Conservation (phyloP, 2,888 invertebrate species). For the Mystacides longicornis region DNA sequence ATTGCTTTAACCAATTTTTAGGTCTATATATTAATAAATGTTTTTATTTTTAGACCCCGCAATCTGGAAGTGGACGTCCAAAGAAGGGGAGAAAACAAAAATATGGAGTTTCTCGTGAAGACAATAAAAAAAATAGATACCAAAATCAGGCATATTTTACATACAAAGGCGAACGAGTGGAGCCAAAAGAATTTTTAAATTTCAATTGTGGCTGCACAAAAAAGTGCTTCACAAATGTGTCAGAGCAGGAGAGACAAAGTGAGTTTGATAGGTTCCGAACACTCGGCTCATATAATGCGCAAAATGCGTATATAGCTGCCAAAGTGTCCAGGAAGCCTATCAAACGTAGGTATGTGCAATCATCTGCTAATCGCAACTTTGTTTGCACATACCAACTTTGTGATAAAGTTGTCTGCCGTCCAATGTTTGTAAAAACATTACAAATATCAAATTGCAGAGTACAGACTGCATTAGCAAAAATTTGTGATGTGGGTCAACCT, state of each 20-base stretch:
- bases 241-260: neutral
- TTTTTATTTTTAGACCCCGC: neutral
- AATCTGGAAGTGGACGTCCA: neutral
- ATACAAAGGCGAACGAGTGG: neutral
- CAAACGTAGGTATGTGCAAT: neutral
- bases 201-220: neutral
- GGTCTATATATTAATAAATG: neutral
- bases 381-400: neutral
- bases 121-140: neutral
- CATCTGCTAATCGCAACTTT: neutral
- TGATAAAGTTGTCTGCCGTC: neutral
- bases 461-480: neutral
- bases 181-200: neutral
- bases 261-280: neutral
- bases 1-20: neutral
- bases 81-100: neutral
- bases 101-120: neutral
- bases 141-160: neutral
- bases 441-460: slow-evolving; percentile 3
- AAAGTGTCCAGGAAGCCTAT: neutral
- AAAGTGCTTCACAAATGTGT: neutral
- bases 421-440: neutral
- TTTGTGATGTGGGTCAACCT: neutral
- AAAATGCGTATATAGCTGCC: neutral
- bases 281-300: neutral